phyloP scores from a whole-genome alignment of 2,113 vertebrate genomes.

The Melanotaenia duboulayi region DNA sequence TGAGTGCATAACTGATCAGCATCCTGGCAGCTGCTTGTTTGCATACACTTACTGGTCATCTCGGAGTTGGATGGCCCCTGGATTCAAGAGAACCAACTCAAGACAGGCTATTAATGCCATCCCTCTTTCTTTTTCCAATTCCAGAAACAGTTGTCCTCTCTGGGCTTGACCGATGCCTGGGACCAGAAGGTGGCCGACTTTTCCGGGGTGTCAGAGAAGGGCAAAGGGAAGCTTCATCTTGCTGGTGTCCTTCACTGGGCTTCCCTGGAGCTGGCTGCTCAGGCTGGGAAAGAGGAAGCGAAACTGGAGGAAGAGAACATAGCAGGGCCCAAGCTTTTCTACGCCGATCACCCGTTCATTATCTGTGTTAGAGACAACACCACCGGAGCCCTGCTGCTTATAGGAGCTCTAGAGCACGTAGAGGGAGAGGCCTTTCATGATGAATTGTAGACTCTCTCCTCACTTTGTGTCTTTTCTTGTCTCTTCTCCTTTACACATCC shows the following conservation, averaged over 20 bases:
- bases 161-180: constrained; percentile 74
- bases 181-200: constrained; percentile 69
- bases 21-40: constrained; percentile 40
- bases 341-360: constrained; percentile 75
- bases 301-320: constrained; percentile 56
- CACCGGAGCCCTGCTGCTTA: constrained; percentile 70
- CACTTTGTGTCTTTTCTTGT: not conserved
- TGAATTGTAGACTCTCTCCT: constrained; percentile 67
- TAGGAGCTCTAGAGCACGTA: constrained; percentile 72
- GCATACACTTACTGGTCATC: constrained; percentile 5
- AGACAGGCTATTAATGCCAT: not conserved
- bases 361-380: constrained; percentile 70
- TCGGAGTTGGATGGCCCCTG: constrained; percentile 5
- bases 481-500: not conserved
- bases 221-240: constrained; percentile 66
- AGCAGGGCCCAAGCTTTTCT: constrained; percentile 70
- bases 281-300: constrained; percentile 32
- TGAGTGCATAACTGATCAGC: constrained; percentile 66
- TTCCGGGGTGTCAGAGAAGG: constrained; percentile 50
- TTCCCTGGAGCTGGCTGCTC: constrained; percentile 66
- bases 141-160: constrained; percentile 66
- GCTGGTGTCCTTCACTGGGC: constrained; percentile 72
- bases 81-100: constrained; percentile 12
- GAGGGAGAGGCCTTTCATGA: constrained; percentile 70
- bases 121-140: constrained; percentile 14